A percentile compares a stretch with the other conserved stretches of the same genome.
These are phyloP conservation scores for Homarus gammarus DNA, from an alignment of 2,888 invertebrate species.

Conservation along the genomic window DNA sequence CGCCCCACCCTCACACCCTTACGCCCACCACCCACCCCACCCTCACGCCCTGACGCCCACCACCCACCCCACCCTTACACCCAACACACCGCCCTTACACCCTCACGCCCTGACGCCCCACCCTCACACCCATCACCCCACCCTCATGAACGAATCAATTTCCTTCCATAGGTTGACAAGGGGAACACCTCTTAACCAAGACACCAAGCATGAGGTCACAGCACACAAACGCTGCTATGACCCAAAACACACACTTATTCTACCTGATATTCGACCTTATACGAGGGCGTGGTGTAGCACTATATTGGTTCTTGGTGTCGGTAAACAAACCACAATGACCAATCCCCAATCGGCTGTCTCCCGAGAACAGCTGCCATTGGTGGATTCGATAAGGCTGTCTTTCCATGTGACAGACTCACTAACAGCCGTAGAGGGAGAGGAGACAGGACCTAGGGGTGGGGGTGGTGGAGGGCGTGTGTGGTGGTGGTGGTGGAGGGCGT, in stretches of 20 bases:
- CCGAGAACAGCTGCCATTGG: neutral
- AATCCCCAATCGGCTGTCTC: neutral
- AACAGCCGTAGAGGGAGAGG: neutral
- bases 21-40: neutral
- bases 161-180: neutral
- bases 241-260: too few species aligned
- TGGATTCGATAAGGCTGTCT: constrained; percentile 21
- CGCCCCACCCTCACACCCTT: neutral
- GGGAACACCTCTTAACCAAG: constrained; percentile 10
- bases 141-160: constrained; percentile 17
- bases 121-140: neutral
- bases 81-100: too few species aligned
- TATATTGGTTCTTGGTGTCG: neutral
- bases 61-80: too few species aligned
- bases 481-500: neutral
- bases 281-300: neutral
- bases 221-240: too few species aligned
- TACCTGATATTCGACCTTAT: too few species aligned
- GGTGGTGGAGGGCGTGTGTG: neutral
- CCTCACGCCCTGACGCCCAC: too few species aligned
- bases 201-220: neutral
- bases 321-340: neutral
- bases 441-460: neutral
- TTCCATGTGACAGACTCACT: neutral
- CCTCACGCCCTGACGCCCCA: neutral